Percentiles rank a stretch among this genome's conserved stretches.
Conservation (phyloP, 2,888 invertebrate genomes). For the Aphelenchoides bicaudatus region DNA sequence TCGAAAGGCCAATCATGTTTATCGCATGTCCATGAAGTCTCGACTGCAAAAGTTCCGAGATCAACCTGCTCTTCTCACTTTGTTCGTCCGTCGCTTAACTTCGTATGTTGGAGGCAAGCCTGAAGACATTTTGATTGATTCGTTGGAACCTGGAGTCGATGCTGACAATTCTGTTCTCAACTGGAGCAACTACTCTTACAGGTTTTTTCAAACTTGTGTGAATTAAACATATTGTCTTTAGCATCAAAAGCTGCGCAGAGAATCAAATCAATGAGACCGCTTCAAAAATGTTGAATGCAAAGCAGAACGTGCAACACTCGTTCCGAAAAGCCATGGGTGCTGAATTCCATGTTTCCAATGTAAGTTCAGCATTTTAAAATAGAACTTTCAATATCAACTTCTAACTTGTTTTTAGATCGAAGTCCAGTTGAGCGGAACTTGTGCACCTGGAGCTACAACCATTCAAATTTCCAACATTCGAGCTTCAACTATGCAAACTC, state of each 20-base stretch:
- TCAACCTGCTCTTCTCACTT: constrained; percentile 25
- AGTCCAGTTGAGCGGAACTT: constrained; percentile 10
- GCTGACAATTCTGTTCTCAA: constrained; percentile 21
- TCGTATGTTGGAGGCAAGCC: constrained; percentile 21
- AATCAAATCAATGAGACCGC: constrained; percentile 38
- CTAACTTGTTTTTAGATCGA: no score
- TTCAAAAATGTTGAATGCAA: constrained; percentile 37
- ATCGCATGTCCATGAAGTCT: constrained; percentile 25
- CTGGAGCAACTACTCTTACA: constrained; percentile 29
- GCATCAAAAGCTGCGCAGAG: constrained; percentile 37
- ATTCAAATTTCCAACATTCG: constrained; percentile 15
- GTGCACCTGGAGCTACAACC: constrained; percentile 5
- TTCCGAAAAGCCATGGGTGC: constrained; percentile 46
- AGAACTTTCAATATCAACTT: background rate
- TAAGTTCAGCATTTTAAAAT: constrained; percentile 16
- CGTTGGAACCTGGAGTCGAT: no score
- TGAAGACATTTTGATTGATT: constrained; percentile 20
- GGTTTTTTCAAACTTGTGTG: no score
- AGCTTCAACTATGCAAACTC: constrained; percentile 18
- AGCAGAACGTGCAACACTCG: constrained; percentile 38
- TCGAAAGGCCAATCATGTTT: constrained; percentile 29
- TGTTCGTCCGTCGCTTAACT: constrained; percentile 29
- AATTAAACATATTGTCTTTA: no score
- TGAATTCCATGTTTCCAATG: constrained; percentile 43
- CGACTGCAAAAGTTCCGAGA: constrained; percentile 24